A percentile compares a stretch with the other conserved stretches of the same genome.
Evolutionary conservation across 2,113 vertebrate species (phyloP).

Genomic region (Falcunculus frontatus): DNA sequence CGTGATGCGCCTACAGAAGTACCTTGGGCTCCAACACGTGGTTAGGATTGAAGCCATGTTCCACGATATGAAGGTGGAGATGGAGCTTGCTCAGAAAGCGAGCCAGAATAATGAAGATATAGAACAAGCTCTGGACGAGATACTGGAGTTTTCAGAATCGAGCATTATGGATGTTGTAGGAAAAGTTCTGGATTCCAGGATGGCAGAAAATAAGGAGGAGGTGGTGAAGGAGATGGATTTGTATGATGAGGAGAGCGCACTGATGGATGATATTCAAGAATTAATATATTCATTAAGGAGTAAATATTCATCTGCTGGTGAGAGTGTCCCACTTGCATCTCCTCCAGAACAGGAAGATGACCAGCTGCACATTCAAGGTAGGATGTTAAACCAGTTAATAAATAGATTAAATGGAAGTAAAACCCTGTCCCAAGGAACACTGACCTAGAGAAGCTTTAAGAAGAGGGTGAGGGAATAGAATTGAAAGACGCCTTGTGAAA

Average conservation of each 20-base stretch:
- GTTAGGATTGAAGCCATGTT: conserved; percentile 83
- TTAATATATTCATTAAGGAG: conserved; percentile 85
- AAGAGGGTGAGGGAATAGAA: neutral
- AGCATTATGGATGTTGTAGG: conserved; percentile 82
- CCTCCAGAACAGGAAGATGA: neutral
- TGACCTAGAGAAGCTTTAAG: neutral
- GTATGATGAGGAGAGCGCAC: conserved; percentile 78
- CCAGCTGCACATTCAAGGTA: conserved; percentile 36
- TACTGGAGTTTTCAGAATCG: conserved; percentile 82
- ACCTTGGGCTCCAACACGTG: conserved; percentile 76
- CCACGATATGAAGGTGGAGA: conserved; percentile 77
- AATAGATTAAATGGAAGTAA: neutral
- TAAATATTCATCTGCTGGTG: conserved; percentile 74
- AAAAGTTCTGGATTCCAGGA: conserved; percentile 77
- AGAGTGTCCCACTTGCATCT: conserved; percentile 62
- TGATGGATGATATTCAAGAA: conserved; percentile 90
- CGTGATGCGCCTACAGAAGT: conserved; percentile 72
- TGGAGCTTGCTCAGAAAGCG: conserved; percentile 69
- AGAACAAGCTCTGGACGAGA: conserved; percentile 81
- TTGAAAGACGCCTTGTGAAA: neutral
- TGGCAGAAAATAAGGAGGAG: conserved; percentile 35
- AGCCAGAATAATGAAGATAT: conserved; percentile 56
- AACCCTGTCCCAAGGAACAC: neutral
- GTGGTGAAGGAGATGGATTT: conserved; percentile 56
- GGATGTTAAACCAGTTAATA: neutral